These are phyloP conservation scores for Grallaria varia DNA, from an alignment of 2,113 vertebrate genomes.

Conservation along the genomic window DNA sequence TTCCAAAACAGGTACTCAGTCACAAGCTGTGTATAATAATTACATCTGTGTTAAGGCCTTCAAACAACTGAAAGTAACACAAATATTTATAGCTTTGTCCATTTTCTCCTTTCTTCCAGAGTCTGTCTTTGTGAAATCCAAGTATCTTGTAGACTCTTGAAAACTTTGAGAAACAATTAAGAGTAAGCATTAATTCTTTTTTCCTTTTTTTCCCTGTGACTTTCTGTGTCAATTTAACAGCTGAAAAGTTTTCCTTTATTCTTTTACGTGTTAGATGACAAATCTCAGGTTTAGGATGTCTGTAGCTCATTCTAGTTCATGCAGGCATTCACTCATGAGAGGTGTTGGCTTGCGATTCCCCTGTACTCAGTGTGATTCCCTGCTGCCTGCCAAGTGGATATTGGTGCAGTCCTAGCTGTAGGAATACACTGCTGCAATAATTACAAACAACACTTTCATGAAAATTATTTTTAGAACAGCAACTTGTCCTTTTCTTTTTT, in stretches of 20 bases:
- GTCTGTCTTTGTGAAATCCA: background rate
- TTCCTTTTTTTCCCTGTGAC: background rate
- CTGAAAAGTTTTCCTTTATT: background rate
- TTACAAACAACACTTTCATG: background rate
- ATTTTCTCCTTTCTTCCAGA: background rate
- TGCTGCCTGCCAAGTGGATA: background rate
- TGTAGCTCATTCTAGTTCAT: background rate
- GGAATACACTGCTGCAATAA: conserved; percentile 12
- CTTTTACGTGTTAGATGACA: background rate
- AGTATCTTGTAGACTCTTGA: background rate
- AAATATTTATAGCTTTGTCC: background rate
- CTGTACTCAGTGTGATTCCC: background rate
- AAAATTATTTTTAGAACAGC: conserved; percentile 34
- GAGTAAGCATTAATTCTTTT: background rate
- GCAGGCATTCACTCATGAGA: background rate
- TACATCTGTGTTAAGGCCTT: background rate
- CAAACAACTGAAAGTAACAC: background rate
- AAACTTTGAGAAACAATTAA: background rate
- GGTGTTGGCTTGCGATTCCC: background rate
- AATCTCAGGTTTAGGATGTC: background rate
- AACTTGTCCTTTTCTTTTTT: background rate
- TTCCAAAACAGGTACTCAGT: background rate
- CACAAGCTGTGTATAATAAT: background rate
- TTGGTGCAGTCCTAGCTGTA: background rate
- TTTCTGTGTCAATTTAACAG: background rate